These are phyloP conservation scores for Pterostichus madidus DNA, from an alignment of 2,888 invertebrate species.

Conservation along the genomic window DNA sequence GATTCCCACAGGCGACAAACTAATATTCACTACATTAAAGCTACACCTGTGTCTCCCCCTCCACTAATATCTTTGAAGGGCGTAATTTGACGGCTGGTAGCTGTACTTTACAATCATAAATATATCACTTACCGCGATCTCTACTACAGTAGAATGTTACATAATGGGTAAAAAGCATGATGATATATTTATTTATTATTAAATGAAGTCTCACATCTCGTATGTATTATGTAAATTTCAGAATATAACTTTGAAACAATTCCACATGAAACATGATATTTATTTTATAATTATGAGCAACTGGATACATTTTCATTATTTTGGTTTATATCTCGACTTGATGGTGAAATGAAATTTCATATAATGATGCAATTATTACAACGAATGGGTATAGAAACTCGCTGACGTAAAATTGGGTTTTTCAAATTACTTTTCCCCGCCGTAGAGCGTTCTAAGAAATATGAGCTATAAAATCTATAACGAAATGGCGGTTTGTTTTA, in stretches of 20 bases:
- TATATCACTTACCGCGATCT: too few species aligned
- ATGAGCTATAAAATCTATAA: neutral
- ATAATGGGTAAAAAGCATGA: too few species aligned
- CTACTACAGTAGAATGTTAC: too few species aligned
- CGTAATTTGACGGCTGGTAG: too few species aligned
- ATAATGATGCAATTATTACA: slow-evolving; percentile 15
- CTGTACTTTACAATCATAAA: too few species aligned
- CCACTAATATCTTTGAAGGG: too few species aligned
- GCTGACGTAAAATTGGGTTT: slow-evolving; percentile 13
- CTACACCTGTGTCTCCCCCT: too few species aligned
- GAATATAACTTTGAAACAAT: neutral
- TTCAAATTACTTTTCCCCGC: neutral
- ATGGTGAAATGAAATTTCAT: slow-evolving; percentile 20
- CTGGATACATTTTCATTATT: slow-evolving; percentile 1
- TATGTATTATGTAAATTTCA: neutral
- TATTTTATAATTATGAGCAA: slow-evolving; percentile 8
- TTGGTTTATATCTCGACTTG: neutral
- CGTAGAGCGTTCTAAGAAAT: neutral
- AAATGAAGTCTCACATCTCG: too few species aligned
- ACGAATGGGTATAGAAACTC: neutral
- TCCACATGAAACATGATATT: slow-evolving; percentile 26
- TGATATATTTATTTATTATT: neutral
- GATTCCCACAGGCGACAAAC: too few species aligned
- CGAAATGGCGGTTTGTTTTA: neutral
- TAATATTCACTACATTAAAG: too few species aligned